Evolutionary conservation across 2,888 invertebrate genomes (phyloP).

Genomic region (Molanna angustata): DNA sequence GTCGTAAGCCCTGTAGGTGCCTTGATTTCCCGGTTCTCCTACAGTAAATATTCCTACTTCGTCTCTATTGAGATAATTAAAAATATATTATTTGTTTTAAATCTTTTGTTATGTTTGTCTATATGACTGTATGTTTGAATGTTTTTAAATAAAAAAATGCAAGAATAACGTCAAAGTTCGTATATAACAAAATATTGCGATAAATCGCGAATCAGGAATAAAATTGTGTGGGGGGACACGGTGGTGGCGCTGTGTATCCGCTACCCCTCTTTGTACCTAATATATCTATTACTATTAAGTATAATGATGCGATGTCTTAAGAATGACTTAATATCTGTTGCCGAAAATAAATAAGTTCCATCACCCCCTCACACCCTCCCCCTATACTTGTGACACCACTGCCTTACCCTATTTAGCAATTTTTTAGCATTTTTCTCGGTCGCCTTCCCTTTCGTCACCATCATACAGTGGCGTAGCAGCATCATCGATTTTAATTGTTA

Average conservation of each 20-base stretch:
- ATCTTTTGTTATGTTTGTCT: no score
- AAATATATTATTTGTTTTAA: no score
- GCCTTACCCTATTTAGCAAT: constrained; percentile 33
- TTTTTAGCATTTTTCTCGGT: constrained; percentile 32
- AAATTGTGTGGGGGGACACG: no score
- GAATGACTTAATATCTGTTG: constrained; percentile 59
- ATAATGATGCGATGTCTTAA: constrained; percentile 56
- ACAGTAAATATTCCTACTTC: no score
- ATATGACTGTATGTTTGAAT: no score
- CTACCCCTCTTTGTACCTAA: constrained; percentile 37
- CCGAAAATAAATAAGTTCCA: constrained; percentile 52
- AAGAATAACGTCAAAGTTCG: no score
- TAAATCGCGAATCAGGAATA: not conserved
- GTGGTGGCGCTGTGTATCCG: constrained; percentile 4
- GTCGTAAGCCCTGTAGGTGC: no score
- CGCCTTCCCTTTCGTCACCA: constrained; percentile 30
- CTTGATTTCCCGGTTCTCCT: no score
- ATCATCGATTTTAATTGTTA: no score
- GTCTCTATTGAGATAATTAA: no score
- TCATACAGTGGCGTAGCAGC: constrained; percentile 21
- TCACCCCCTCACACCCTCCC: constrained; percentile 38
- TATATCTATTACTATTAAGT: constrained; percentile 59
- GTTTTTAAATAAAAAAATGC: no score
- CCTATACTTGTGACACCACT: not conserved
- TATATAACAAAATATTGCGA: no score